Evolutionary conservation across 2,888 invertebrate species (phyloP).

Genomic region (Crioceris asparagi): DNA sequence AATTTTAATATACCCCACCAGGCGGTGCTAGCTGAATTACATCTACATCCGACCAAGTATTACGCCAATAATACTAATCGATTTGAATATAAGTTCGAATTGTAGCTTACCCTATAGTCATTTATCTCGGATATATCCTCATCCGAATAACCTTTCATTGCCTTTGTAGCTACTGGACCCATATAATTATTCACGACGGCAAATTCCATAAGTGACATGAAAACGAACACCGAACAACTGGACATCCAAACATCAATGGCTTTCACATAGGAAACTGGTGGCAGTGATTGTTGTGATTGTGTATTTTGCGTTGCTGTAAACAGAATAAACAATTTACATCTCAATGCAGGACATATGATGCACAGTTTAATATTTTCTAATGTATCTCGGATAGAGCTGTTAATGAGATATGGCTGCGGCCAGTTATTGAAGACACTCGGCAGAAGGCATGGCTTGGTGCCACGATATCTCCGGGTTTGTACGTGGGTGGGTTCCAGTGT

Average conservation of each 20-base stretch:
- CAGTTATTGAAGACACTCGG: too few relatives aligned
- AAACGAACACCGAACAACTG: slow-evolving; percentile 85
- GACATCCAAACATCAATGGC: slow-evolving; percentile 92
- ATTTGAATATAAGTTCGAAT: too few relatives aligned
- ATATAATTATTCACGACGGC: slow-evolving; percentile 81
- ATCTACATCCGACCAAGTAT: too few relatives aligned
- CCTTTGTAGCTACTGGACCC: slow-evolving; percentile 78
- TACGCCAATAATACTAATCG: too few relatives aligned
- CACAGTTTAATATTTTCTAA: not conserved
- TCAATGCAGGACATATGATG: not conserved
- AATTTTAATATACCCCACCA: too few relatives aligned
- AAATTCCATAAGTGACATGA: slow-evolving; percentile 80
- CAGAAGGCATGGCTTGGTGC: too few relatives aligned
- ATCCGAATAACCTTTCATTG: slow-evolving; percentile 83
- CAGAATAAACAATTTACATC: not conserved
- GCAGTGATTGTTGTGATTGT: slow-evolving; percentile 79
- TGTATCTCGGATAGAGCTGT: not conserved
- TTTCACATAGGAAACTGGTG: slow-evolving; percentile 86
- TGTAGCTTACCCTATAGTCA: slow-evolving; percentile 60
- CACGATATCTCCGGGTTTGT: too few relatives aligned
- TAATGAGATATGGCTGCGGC: too few relatives aligned
- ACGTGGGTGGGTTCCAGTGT: too few relatives aligned
- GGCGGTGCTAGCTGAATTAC: too few relatives aligned
- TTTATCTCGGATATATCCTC: slow-evolving; percentile 67
- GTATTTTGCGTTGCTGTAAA: slow-evolving; percentile 79